Evolutionary conservation across 2,888 invertebrate species (phyloP).

Genomic region (Heteromurus nitidus): DNA sequence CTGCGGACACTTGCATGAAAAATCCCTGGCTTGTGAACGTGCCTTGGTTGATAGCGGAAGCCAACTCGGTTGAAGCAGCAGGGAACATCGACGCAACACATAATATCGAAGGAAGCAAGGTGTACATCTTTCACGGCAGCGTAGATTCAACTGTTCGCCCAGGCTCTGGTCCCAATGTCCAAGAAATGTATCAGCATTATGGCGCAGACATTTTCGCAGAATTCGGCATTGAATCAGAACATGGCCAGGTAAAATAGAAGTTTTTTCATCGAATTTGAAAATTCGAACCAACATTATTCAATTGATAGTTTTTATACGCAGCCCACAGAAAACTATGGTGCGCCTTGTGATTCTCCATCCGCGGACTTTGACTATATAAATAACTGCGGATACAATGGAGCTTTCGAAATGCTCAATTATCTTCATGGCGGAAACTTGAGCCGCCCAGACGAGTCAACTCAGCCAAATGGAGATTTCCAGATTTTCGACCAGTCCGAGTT

Average conservation of each 20-base stretch:
- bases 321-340: slow-evolving; percentile 74
- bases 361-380: slow-evolving; percentile 70
- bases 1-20: slow-evolving; percentile 70
- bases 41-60: slow-evolving; percentile 64
- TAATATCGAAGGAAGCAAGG: slow-evolving; percentile 74
- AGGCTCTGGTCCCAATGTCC: slow-evolving; percentile 65
- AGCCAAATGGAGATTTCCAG: slow-evolving; percentile 51
- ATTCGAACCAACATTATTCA: too few relatives aligned
- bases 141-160: slow-evolving; percentile 74
- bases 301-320: slow-evolving; percentile 39
- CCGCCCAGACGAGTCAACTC: slow-evolving; percentile 58
- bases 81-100: slow-evolving; percentile 74
- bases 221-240: slow-evolving; percentile 60
- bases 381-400: slow-evolving; percentile 74
- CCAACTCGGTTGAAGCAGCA: slow-evolving; percentile 59
- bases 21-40: slow-evolving; percentile 69
- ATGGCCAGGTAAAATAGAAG: slow-evolving; percentile 66
- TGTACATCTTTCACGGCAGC: slow-evolving; percentile 75
- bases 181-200: slow-evolving; percentile 67
- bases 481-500: slow-evolving; percentile 72
- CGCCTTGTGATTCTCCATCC: slow-evolving; percentile 68
- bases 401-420: slow-evolving; percentile 74
- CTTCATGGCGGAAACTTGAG: slow-evolving; percentile 73
- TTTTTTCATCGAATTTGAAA: too few relatives aligned
- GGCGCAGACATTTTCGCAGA: slow-evolving; percentile 63